Percentiles rank a stretch among this genome's conserved stretches.
Evolutionary conservation across 2,888 invertebrate species (phyloP).

Genomic region (Schizaphis graminum): DNA sequence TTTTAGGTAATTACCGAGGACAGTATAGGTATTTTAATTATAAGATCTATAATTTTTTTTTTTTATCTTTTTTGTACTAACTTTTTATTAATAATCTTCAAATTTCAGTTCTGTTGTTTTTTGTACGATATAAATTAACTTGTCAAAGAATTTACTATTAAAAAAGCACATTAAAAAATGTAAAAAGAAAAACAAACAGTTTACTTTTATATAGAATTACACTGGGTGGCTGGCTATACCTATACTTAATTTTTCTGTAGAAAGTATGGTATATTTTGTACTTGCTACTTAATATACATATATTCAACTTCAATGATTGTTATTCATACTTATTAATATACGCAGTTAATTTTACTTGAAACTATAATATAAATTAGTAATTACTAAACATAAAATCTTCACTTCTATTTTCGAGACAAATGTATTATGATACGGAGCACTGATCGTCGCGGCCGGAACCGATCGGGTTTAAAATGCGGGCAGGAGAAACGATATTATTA

Average conservation of each 20-base stretch:
- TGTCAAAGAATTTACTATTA: background rate
- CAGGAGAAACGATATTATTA: background rate
- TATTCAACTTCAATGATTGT: background rate
- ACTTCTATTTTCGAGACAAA: background rate
- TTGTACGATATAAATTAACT: background rate
- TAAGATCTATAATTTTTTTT: background rate
- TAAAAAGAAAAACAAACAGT: background rate
- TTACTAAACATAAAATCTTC: background rate
- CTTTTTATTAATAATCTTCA: background rate
- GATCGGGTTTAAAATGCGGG: slow-evolving; percentile 36
- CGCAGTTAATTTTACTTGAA: background rate
- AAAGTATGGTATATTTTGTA: background rate
- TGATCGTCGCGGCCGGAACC: background rate
- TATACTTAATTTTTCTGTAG: background rate
- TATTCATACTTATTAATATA: background rate
- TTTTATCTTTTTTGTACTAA: background rate
- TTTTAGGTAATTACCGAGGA: background rate
- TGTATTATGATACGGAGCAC: background rate
- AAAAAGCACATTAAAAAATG: background rate
- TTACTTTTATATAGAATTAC: background rate
- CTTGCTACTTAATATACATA: background rate
- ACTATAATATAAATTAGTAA: background rate
- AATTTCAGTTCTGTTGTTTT: background rate
- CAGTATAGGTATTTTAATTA: too few relatives aligned
- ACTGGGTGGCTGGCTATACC: too few relatives aligned